Conservation (phyloP, 2,113 vertebrate genomes). For the Ciconia stormi region DNA sequence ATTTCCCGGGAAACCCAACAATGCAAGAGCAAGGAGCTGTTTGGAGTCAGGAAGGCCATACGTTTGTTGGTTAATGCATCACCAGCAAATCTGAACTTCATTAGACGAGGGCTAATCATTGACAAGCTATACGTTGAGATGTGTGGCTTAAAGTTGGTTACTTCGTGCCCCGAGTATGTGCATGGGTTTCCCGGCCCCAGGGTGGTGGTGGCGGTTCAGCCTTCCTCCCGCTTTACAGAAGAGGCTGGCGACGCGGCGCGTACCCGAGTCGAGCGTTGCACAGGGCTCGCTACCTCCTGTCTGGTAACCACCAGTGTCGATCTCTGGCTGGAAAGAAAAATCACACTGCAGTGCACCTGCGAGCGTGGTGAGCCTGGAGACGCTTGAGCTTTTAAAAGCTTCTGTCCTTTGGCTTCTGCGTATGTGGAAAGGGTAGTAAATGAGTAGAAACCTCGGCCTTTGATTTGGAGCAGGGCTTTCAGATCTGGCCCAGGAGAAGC, state of each 20-base stretch:
- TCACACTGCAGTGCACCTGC: accelerated
- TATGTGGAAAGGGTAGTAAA: accelerated
- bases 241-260: accelerated
- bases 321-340: not conserved
- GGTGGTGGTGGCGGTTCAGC: not conserved
- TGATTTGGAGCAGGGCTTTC: not conserved
- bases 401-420: not conserved
- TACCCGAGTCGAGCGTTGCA: accelerated
- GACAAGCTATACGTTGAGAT: not conserved
- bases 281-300: accelerated
- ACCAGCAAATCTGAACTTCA: not conserved
- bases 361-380: accelerated
- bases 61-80: not conserved
- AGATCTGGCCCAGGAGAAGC: not conserved
- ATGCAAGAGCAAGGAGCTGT: not conserved
- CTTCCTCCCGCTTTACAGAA: not conserved
- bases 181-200: accelerated
- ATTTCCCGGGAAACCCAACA: not conserved
- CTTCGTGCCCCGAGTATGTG: not conserved
- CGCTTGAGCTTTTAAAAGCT: not conserved
- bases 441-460: not conserved
- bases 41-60: not conserved
- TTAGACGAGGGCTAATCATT: not conserved
- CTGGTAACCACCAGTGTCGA: not conserved
- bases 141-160: not conserved